Percentiles rank a stretch among this genome's conserved stretches.
Conservation (phyloP, 2,113 vertebrate species). For the Podarcis muralis region DNA sequence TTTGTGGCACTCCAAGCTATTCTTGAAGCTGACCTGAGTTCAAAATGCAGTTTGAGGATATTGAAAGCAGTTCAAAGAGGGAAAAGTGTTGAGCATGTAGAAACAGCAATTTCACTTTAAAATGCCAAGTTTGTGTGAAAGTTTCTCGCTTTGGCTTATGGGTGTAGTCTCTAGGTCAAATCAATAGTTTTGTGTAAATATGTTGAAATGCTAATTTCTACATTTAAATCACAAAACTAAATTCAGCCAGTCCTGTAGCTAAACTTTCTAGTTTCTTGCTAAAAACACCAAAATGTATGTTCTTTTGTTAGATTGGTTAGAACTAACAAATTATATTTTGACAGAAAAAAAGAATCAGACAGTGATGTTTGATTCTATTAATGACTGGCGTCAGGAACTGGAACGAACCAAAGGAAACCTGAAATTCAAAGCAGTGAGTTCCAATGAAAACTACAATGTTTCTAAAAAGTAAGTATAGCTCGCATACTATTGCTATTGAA, state of each 20-base stretch:
- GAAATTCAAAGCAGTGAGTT: conserved; percentile 77
- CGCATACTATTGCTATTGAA: not conserved
- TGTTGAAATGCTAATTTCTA: not conserved
- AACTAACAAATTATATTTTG: conserved; percentile 7
- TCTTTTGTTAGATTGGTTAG: not conserved
- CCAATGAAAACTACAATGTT: conserved; percentile 79
- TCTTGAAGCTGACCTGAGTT: not conserved
- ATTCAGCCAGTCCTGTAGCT: too few relatives aligned
- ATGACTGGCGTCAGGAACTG: conserved; percentile 85
- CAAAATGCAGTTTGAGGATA: not conserved
- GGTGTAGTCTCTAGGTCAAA: not conserved
- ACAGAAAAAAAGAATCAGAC: conserved; percentile 70
- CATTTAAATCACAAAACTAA: not conserved
- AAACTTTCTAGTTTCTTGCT: not conserved
- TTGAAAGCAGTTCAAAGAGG: not conserved
- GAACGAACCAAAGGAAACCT: conserved; percentile 81
- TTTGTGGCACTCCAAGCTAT: not conserved
- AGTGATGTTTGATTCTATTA: conserved; percentile 81
- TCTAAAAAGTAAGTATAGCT: conserved; percentile 75
- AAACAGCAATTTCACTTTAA: not conserved
- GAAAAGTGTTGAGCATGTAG: not conserved
- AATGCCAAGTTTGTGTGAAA: not conserved
- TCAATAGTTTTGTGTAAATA: not conserved
- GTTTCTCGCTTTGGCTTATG: not conserved
- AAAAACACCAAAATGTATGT: not conserved